Percentiles rank a stretch among this genome's conserved stretches.
phyloP scores from a whole-genome alignment of 2,888 invertebrate genomes.

The Spatulosminthurus flaviceps region DNA sequence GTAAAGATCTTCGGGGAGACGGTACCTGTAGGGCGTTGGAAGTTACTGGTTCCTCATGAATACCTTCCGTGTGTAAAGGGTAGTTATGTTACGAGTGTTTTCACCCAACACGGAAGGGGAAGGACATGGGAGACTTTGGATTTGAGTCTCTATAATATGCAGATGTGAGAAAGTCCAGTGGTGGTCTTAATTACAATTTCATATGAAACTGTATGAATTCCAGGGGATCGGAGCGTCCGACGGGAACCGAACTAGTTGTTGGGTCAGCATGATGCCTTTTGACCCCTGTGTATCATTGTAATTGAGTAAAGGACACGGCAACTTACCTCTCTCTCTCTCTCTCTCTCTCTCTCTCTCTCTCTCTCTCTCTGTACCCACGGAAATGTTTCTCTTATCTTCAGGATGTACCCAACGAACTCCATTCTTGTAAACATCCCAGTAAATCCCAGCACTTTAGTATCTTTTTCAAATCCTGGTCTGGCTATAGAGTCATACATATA shows the following conservation, averaged over 20 bases:
- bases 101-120: background rate
- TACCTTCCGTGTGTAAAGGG: background rate
- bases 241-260: conserved; percentile 54
- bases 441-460: no score
- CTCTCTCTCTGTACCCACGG: background rate
- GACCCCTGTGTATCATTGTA: conserved; percentile 54
- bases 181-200: conserved; percentile 61
- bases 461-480: no score
- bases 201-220: conserved; percentile 54
- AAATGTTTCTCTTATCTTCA: background rate
- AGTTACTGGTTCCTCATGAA: background rate
- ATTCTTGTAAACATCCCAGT: no score
- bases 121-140: no score
- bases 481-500: no score
- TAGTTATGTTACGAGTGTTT: background rate
- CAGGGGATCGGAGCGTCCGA: conserved; percentile 33
- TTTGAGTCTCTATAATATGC: background rate
- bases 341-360: background rate
- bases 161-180: conserved; percentile 49
- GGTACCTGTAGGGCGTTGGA: background rate
- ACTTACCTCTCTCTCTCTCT: background rate
- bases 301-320: conserved; percentile 48
- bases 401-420: no score
- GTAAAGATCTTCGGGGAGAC: background rate
- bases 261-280: conserved; percentile 53